Evolutionary conservation across 2,888 invertebrate species (phyloP).

Genomic region (Cephalotes varians): DNA sequence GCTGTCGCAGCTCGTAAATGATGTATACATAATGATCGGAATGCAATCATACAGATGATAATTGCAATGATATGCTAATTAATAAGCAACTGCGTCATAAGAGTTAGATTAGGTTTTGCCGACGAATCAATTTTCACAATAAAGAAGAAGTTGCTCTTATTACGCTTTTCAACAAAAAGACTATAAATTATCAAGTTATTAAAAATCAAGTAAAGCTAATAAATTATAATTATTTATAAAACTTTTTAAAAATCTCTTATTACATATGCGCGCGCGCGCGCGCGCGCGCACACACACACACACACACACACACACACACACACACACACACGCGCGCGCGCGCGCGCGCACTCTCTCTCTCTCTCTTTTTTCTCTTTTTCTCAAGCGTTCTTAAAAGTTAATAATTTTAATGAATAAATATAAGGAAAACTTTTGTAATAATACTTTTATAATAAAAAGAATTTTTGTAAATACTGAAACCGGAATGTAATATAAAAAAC

Average conservation of each 20-base stretch:
- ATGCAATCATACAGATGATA: not conserved
- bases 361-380: too few relatives aligned
- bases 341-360: too few relatives aligned
- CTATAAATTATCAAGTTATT: not conserved
- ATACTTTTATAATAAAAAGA: too few relatives aligned
- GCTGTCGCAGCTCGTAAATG: not conserved
- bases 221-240: slow-evolving; percentile 1
- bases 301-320: too few relatives aligned
- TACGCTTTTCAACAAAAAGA: not conserved
- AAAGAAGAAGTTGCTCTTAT: not conserved
- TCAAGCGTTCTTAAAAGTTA: not conserved
- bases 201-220: not conserved
- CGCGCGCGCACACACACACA: too few relatives aligned
- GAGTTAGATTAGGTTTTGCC: not conserved
- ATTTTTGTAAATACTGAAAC: too few relatives aligned
- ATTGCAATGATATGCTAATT: slow-evolving; percentile 2
- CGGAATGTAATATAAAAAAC: too few relatives aligned
- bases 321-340: too few relatives aligned
- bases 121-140: not conserved
- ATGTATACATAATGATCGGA: slow-evolving; percentile 4
- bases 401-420: not conserved
- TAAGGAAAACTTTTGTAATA: not conserved
- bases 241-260: not conserved
- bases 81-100: not conserved
- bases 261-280: too few relatives aligned